Percentiles rank a stretch among this genome's conserved stretches.
Conservation (phyloP, 2,113 vertebrate species). For the Galeopterus variegatus region DNA sequence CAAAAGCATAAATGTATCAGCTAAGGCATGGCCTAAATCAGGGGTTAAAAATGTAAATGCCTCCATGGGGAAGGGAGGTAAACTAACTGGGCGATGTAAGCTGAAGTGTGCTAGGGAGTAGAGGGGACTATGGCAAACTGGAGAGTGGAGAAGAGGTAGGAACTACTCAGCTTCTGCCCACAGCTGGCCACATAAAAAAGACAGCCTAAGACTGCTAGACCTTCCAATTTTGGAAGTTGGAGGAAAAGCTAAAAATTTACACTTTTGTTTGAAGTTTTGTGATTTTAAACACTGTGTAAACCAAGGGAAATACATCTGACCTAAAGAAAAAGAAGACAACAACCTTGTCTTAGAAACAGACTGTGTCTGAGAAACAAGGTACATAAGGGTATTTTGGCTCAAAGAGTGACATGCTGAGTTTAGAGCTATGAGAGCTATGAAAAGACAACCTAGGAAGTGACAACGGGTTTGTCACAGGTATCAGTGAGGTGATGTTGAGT, state of each 20-base stretch:
- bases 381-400: neutral
- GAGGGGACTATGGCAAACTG: neutral
- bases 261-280: slow-evolving; percentile 10
- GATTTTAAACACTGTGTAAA: slow-evolving; percentile 35
- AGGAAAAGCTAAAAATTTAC: slow-evolving; percentile 39
- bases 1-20: neutral
- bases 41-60: neutral
- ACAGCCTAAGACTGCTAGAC: neutral
- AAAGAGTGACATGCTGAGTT: slow-evolving; percentile 48
- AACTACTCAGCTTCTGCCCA: neutral
- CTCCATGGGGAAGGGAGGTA: neutral
- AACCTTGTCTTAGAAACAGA: slow-evolving; percentile 63
- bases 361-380: slow-evolving; percentile 41
- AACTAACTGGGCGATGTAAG: neutral
- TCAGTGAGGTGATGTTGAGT: neutral
- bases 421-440: neutral
- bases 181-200: neutral
- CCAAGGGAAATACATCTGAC: slow-evolving; percentile 62
- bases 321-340: slow-evolving; percentile 23
- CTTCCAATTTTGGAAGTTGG: neutral
- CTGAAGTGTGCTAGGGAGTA: too few relatives aligned
- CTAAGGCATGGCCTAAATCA: neutral
- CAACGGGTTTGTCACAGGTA: slow-evolving; percentile 42
- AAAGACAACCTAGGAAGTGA: slow-evolving; percentile 54
- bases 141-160: neutral